Evolutionary conservation across 2,888 invertebrate genomes (phyloP), one percentile per base, ranked within the genome.

Genomic region (Troglohyphantes excavatus): DNA sequence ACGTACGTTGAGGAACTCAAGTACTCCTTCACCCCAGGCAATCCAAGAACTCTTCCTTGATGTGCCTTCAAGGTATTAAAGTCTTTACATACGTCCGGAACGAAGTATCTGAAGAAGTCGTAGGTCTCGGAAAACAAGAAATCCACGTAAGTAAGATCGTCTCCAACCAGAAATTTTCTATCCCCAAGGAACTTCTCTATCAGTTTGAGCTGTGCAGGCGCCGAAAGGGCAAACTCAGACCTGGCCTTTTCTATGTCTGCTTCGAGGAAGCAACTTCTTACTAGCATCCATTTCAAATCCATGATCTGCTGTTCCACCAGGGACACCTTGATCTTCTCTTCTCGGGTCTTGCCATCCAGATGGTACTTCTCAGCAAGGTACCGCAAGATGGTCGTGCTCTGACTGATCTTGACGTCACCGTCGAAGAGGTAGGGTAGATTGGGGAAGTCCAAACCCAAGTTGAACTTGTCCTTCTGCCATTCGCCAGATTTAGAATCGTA

Each of bases 191-290:
- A 82, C 7, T 82, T 59, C 6, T 65, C 81, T 11, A 68, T 13
- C 2, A 59, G 5, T 7, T 82, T 82, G 68, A 68, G 33, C 68
- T 19, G 5, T 9, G 9, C 29, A 7, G 13, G 68, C 17, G 29
- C 29, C 17, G n/a, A n/a, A n/a, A n/a, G n/a, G n/a, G 26, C 6
- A 23, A 23, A 21, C 26, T 65, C 65, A 1, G 21, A 9, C 26
- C 19, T 27, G 13, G 65, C 26, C 13, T 21, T 11, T 2, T 65
- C 65, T 1, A 23, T 13, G 2, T 68, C 33, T 11, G 7, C 17
- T 7, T 19, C n/a, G 17, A n/a, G 7, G 9, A 68, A 23, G 19
- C 27, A 93, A 21, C 94, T 7, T 23, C 33, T 68, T 0, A 53
- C 17, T 9, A 68, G 29, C 9, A 19, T 29, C 7, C 33, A 27